Percentiles rank a stretch among this genome's conserved stretches.
These are phyloP conservation scores for Halcyon senegalensis DNA, from an alignment of 2,113 vertebrate species.

Conservation along the genomic window DNA sequence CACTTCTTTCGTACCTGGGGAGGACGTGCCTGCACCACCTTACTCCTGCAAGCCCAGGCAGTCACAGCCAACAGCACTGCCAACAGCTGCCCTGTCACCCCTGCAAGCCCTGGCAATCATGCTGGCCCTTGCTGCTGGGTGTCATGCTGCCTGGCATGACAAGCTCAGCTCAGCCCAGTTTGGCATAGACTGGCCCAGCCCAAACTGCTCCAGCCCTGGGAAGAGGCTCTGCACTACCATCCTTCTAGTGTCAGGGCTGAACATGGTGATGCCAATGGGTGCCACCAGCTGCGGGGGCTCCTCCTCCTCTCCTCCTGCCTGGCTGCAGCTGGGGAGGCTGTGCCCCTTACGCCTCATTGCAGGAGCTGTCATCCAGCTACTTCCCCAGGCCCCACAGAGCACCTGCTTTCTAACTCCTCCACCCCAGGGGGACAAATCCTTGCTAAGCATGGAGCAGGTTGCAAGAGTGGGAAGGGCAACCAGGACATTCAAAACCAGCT, in stretches of 20 bases:
- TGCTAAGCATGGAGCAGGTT: not conserved
- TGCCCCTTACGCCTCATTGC: not conserved
- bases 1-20: not conserved
- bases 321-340: not conserved
- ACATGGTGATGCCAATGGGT: rapidly evolving
- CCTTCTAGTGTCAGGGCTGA: not conserved
- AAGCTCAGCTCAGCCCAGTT: not conserved
- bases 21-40: not conserved
- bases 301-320: not conserved
- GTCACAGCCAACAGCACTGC: not conserved
- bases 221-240: not conserved
- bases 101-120: too few species aligned
- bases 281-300: not conserved
- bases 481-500: not conserved
- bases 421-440: not conserved
- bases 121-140: not conserved
- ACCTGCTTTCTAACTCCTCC: not conserved
- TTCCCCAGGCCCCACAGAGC: not conserved
- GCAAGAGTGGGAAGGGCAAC: not conserved
- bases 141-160: not conserved
- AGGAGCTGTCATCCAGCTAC: not conserved
- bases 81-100: not conserved
- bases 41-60: not conserved
- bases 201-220: too few species aligned
- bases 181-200: not conserved